Evolutionary conservation across 2,888 invertebrate species (phyloP).

Genomic region (Caenorhabditis doughertyi): DNA sequence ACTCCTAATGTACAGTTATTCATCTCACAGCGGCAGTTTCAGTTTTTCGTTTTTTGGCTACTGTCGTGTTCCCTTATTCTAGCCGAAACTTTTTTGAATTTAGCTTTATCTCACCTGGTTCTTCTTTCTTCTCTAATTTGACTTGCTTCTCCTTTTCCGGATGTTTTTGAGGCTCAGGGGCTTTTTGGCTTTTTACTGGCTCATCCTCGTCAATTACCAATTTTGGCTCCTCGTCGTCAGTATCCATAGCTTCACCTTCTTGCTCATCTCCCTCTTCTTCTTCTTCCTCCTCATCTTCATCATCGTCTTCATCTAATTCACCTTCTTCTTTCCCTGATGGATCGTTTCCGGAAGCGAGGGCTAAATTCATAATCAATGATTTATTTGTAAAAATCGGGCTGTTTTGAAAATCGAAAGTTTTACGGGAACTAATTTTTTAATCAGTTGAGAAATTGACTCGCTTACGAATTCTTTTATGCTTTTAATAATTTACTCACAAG

Average conservation of each 20-base stretch:
- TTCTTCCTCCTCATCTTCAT: conserved; percentile 1
- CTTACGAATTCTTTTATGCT: no score
- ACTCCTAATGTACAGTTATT: no score
- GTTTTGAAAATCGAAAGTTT: no score
- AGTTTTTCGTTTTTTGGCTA: no score
- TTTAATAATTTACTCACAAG: background rate
- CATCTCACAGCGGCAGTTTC: no score
- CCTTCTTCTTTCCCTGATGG: conserved; percentile 46
- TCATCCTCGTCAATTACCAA: conserved; percentile 16
- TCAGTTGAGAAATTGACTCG: no score
- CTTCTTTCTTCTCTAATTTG: conserved; percentile 21
- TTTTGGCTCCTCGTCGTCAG: conserved; percentile 4
- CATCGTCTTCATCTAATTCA: conserved; percentile 53
- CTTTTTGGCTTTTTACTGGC: background rate
- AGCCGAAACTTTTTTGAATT: background rate
- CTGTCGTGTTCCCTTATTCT: no score
- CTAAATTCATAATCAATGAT: conserved; percentile 3
- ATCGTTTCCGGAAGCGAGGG: background rate
- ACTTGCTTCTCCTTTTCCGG: conserved; percentile 15
- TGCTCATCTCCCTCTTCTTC: conserved; percentile 6
- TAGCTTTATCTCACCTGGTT: background rate
- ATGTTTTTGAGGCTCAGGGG: background rate
- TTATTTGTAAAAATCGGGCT: background rate
- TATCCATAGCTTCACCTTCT: conserved; percentile 15
- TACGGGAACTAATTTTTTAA: no score